Percentiles rank a stretch among this genome's conserved stretches.
These are phyloP conservation scores for Bettongia penicillata DNA, from an alignment of 2,113 vertebrate genomes.

Conservation along the genomic window DNA sequence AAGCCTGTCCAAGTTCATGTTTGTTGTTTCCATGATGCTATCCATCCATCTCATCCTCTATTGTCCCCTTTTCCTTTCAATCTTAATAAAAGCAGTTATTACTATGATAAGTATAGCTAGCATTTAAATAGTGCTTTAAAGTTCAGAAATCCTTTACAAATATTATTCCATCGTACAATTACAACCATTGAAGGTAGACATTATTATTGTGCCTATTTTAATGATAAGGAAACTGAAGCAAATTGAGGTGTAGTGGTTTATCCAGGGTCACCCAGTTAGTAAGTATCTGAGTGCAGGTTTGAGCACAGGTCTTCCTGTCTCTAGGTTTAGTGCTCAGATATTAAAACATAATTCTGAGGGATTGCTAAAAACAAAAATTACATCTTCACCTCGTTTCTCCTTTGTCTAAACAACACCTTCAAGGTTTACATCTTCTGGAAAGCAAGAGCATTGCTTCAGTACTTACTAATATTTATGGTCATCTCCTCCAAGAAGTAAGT, in stretches of 20 bases:
- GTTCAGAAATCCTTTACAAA: not conserved
- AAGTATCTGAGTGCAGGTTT: not conserved
- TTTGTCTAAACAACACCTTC: not conserved
- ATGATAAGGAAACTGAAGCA: not conserved
- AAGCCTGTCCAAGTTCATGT: no score
- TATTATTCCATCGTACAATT: not conserved
- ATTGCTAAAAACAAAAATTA: not conserved
- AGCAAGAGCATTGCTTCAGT: not conserved
- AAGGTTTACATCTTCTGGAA: not conserved
- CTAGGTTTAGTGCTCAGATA: not conserved
- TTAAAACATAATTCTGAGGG: not conserved
- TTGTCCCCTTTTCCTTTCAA: no score
- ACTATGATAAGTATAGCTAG: not conserved
- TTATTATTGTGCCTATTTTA: not conserved
- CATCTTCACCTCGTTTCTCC: not conserved
- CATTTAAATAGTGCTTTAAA: not conserved
- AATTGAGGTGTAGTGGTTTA: not conserved
- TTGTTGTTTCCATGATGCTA: no score
- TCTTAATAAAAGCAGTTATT: not conserved
- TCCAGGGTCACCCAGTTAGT: not conserved
- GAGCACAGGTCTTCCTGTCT: not conserved
- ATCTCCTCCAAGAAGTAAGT: not conserved
- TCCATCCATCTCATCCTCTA: no score
- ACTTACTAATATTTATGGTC: not conserved
- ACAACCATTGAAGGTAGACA: not conserved